These are phyloP conservation scores for Acleris laterana DNA, from an alignment of 2,888 invertebrate genomes.

Conservation along the genomic window DNA sequence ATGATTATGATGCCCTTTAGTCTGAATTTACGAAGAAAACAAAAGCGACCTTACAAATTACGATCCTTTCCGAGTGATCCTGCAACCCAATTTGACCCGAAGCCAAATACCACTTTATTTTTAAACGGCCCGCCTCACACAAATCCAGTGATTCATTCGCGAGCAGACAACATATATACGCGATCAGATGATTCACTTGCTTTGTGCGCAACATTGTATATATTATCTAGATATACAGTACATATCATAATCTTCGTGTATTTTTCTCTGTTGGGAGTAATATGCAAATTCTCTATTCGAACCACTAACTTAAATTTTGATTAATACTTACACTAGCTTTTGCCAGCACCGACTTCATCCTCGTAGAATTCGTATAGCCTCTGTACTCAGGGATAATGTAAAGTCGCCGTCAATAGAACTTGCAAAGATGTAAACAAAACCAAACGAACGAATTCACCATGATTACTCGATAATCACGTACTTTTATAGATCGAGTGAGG, in stretches of 20 bases:
- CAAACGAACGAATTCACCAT: too few relatives aligned
- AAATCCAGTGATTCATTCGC: conserved; percentile 33
- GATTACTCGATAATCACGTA: too few relatives aligned
- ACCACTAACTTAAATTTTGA: too few relatives aligned
- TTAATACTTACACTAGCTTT: too few relatives aligned
- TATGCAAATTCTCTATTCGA: too few relatives aligned
- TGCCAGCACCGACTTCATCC: too few relatives aligned
- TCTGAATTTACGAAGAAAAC: conserved; percentile 1
- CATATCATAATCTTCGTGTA: background rate
- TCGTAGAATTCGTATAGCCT: too few relatives aligned
- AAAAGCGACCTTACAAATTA: conserved; percentile 17
- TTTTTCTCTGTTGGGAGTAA: too few relatives aligned
- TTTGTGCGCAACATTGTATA: background rate
- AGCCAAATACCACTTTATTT: conserved; percentile 36
- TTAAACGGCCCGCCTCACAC: conserved; percentile 27
- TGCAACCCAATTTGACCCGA: conserved; percentile 23
- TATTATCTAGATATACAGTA: background rate
- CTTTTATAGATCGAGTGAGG: too few relatives aligned
- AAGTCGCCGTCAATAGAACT: too few relatives aligned
- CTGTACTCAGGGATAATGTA: too few relatives aligned
- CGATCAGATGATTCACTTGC: conserved; percentile 25
- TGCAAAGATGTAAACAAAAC: too few relatives aligned
- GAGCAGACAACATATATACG: conserved; percentile 21
- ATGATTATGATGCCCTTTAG: background rate
- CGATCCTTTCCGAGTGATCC: conserved; percentile 21